These are phyloP conservation scores for Mallateleia sp. DNA, from an alignment of 2,888 invertebrate species.

Conservation along the genomic window DNA sequence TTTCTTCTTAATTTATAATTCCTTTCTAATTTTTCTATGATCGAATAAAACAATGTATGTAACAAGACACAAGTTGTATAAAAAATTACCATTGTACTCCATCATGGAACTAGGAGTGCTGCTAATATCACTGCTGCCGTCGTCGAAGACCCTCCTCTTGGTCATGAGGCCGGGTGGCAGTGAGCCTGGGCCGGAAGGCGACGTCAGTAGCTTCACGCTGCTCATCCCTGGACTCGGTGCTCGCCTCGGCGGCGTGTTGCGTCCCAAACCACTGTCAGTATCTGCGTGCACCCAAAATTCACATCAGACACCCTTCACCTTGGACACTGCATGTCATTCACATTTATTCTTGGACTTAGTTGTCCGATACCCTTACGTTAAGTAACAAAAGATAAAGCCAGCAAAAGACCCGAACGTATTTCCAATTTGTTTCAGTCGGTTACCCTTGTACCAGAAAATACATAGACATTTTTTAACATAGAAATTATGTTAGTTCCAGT, in stretches of 20 bases:
- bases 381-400: conserved; percentile 57
- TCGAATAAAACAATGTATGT: too few species aligned
- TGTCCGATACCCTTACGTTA: conserved; percentile 23
- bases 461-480: too few species aligned
- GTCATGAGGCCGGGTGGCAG: conserved; percentile 94
- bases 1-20: too few species aligned
- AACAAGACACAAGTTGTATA: too few species aligned
- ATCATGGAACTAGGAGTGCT: conserved; percentile 96
- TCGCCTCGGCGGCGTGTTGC: conserved; percentile 96
- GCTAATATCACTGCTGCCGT: conserved; percentile 96
- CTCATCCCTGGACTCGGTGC: conserved; percentile 96
- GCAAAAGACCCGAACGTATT: conserved; percentile 32
- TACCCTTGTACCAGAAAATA: too few species aligned
- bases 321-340: neutral
- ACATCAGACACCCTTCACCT: neutral
- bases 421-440: too few species aligned
- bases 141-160: conserved; percentile 93
- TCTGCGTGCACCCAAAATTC: conserved; percentile 89
- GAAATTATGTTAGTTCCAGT: too few species aligned
- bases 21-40: too few species aligned
- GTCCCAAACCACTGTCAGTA: conserved; percentile 96
- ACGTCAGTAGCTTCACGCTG: conserved; percentile 94
- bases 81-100: conserved; percentile 95
- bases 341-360: conserved; percentile 32
- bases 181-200: conserved; percentile 96